These are phyloP conservation scores for Microcaecilia unicolor DNA, from an alignment of 2,797 vertebrate genomes.

Conservation along the genomic window DNA sequence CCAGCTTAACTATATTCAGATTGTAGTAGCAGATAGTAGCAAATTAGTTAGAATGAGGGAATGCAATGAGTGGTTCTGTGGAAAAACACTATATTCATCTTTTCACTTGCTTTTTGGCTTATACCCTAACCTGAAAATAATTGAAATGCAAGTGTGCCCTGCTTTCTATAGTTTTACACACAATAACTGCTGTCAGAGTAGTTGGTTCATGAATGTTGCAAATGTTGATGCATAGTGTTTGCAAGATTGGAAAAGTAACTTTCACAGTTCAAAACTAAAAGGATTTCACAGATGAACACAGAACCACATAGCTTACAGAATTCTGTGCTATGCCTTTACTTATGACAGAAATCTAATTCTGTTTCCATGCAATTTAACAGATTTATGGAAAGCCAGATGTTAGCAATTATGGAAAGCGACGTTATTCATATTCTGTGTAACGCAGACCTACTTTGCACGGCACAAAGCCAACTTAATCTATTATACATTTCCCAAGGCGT, in stretches of 20 bases:
- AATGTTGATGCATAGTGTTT: no score
- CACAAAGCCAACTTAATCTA: slow-evolving; percentile 50
- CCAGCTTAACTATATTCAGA: no score
- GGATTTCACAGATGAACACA: slow-evolving; percentile 37
- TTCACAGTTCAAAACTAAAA: slow-evolving; percentile 24
- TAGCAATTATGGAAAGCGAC: slow-evolving; percentile 56
- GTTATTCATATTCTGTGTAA: slow-evolving; percentile 55
- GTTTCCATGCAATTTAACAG: slow-evolving; percentile 57
- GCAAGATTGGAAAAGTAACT: slow-evolving; percentile 9
- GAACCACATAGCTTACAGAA: slow-evolving; percentile 37
- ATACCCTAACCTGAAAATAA: slow-evolving; percentile 8
- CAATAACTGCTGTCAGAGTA: background rate
- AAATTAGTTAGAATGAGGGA: no score
- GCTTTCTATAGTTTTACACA: slow-evolving; percentile 7
- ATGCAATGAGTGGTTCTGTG: no score
- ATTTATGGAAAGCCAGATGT: slow-evolving; percentile 69
- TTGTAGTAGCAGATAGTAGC: no score
- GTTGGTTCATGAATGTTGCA: background rate
- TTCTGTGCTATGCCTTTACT: slow-evolving; percentile 54
- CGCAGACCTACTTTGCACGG: slow-evolving; percentile 49
- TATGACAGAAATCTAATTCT: slow-evolving; percentile 51
- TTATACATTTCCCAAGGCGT: slow-evolving; percentile 34
- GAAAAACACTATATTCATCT: no score
- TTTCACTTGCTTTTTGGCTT: no score
- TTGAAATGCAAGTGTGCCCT: slow-evolving; percentile 4